Conservation (phyloP, 2,113 vertebrate species). For the Raja brachyura region DNA sequence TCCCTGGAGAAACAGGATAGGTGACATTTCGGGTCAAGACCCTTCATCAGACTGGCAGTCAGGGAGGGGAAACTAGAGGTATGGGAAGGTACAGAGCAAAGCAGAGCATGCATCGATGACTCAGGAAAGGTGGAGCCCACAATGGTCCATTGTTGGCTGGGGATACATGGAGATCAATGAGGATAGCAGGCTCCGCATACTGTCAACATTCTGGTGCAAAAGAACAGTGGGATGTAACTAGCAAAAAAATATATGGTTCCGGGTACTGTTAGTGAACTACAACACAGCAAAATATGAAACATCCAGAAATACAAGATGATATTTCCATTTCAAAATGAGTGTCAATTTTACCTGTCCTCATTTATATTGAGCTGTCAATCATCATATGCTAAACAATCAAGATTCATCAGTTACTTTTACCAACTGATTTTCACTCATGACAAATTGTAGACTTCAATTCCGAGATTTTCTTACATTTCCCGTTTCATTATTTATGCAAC, state of each 20-base stretch:
- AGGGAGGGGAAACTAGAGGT: no score
- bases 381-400: not conserved
- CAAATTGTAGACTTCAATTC: not conserved
- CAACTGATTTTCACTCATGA: not conserved
- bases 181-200: not conserved
- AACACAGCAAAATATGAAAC: not conserved
- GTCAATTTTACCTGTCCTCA: not conserved
- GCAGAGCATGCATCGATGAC: no score
- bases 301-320: not conserved
- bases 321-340: not conserved
- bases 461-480: not conserved
- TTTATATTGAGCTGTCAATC: not conserved
- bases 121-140: no score
- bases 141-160: no score
- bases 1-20: no score
- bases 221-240: no score
- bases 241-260: not conserved
- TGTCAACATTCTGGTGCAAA: not conserved
- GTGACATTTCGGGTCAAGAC: no score
- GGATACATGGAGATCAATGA: not conserved
- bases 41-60: no score
- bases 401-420: not conserved
- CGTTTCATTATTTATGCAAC: not conserved
- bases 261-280: not conserved
- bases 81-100: no score